A percentile compares a stretch with the other conserved stretches of the same genome.
These are phyloP conservation scores for Coleophora flavipennella DNA, from an alignment of 2,888 invertebrate genomes.

Conservation along the genomic window DNA sequence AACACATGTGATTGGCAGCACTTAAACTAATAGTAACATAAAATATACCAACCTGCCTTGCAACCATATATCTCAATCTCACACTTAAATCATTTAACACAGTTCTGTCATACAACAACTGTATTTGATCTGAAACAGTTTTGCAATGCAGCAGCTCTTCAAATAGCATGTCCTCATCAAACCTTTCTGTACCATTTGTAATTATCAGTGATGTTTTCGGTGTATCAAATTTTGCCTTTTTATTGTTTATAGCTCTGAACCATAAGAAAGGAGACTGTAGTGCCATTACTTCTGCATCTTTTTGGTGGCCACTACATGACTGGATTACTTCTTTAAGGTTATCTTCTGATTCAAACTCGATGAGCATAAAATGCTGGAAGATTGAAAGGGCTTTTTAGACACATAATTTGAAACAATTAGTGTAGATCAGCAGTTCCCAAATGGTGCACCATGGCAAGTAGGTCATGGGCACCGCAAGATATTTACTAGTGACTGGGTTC, in stretches of 20 bases:
- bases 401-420: no score
- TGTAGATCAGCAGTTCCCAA: no score
- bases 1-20: neutral
- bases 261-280: conserved; percentile 80
- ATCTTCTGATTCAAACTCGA: conserved; percentile 76
- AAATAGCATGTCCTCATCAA: conserved; percentile 54
- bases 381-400: neutral
- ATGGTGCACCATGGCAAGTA: no score
- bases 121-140: conserved; percentile 79
- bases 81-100: conserved; percentile 81
- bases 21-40: neutral
- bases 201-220: conserved; percentile 22
- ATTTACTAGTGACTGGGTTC: no score
- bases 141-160: conserved; percentile 58
- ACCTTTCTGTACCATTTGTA: conserved; percentile 57
- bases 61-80: conserved; percentile 83
- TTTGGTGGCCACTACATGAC: conserved; percentile 70
- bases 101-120: conserved; percentile 72
- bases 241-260: conserved; percentile 71
- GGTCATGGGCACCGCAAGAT: no score
- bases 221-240: conserved; percentile 24
- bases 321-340: conserved; percentile 70
- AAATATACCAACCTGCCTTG: conserved; percentile 73
- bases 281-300: conserved; percentile 73
- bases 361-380: conserved; percentile 79